phyloP scores from a whole-genome alignment of 2,888 invertebrate species.

The Parasteatoda lunata region DNA sequence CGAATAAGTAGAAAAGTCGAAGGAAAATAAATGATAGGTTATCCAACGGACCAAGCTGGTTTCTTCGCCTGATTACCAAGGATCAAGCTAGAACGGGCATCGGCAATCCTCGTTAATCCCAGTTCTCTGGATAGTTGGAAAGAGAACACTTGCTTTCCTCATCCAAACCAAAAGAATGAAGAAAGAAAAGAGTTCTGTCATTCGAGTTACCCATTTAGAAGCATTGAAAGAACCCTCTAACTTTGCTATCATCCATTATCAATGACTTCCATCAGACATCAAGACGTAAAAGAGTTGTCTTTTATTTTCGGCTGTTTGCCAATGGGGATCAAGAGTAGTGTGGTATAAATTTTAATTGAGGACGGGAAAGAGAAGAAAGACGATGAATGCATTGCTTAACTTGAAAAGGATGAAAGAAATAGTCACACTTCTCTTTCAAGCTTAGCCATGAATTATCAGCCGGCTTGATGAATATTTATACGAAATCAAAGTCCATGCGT shows the following conservation, averaged over 20 bases:
- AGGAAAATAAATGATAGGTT: slow-evolving; percentile 50
- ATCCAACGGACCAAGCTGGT: slow-evolving; percentile 27
- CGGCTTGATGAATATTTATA: no score
- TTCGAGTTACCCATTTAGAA: slow-evolving; percentile 34
- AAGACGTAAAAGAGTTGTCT: slow-evolving; percentile 33
- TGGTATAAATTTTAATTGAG: slow-evolving; percentile 1
- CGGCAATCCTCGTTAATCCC: slow-evolving; percentile 54
- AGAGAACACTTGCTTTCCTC: slow-evolving; percentile 53
- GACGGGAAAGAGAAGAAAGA: neutral
- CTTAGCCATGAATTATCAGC: no score
- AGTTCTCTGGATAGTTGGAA: slow-evolving; percentile 40
- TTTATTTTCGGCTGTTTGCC: neutral
- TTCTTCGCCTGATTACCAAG: slow-evolving; percentile 50
- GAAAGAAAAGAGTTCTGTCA: slow-evolving; percentile 18
- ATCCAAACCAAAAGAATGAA: slow-evolving; percentile 23
- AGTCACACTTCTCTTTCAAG: no score
- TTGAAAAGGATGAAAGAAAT: neutral
- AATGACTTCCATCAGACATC: slow-evolving; percentile 40
- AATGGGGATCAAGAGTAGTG: neutral
- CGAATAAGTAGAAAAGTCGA: slow-evolving; percentile 15
- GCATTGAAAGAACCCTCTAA: slow-evolving; percentile 48
- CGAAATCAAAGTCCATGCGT: no score
- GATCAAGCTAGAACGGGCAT: slow-evolving; percentile 36
- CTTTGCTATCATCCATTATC: slow-evolving; percentile 49
- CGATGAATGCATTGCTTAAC: neutral